Percentiles rank a stretch among this genome's conserved stretches.
Evolutionary conservation across 2,113 vertebrate genomes (phyloP).

Genomic region (Salvelinus namaycush): DNA sequence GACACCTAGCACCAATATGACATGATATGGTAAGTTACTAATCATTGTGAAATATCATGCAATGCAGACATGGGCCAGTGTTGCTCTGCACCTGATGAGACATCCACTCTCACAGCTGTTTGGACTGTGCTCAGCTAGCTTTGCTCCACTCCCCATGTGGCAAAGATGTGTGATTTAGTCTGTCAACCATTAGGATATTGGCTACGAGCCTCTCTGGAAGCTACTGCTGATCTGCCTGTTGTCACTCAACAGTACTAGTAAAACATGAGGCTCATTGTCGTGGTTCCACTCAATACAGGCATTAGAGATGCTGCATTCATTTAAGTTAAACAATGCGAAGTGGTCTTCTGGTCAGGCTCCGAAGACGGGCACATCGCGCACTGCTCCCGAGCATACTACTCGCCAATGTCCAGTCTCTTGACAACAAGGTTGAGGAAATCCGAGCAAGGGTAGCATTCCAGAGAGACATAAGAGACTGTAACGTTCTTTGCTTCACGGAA

Average conservation of each 20-base stretch:
- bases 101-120: not conserved
- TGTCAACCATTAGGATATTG: slow-evolving; percentile 16
- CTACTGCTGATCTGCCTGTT: slow-evolving; percentile 39
- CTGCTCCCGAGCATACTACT: too few species aligned
- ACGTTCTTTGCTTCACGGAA: too few species aligned
- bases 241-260: slow-evolving; percentile 46
- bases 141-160: slow-evolving; percentile 7
- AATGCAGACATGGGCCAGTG: not conserved
- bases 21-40: not conserved
- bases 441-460: too few species aligned
- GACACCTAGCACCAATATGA: too few species aligned
- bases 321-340: not conserved
- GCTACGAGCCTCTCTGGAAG: not conserved
- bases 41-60: not conserved
- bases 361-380: too few species aligned
- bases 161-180: not conserved
- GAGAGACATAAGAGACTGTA: too few species aligned
- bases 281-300: slow-evolving; percentile 23
- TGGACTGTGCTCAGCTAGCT: not conserved
- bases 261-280: slow-evolving; percentile 33
- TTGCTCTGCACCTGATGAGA: too few species aligned
- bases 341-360: too few species aligned
- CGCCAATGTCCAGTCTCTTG: too few species aligned
- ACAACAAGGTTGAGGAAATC: too few species aligned
- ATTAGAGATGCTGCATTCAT: slow-evolving; percentile 13